Base-by-base conservation (phyloP, 2,113 vertebrate species). In the Acrocephalus kingi region DNA sequence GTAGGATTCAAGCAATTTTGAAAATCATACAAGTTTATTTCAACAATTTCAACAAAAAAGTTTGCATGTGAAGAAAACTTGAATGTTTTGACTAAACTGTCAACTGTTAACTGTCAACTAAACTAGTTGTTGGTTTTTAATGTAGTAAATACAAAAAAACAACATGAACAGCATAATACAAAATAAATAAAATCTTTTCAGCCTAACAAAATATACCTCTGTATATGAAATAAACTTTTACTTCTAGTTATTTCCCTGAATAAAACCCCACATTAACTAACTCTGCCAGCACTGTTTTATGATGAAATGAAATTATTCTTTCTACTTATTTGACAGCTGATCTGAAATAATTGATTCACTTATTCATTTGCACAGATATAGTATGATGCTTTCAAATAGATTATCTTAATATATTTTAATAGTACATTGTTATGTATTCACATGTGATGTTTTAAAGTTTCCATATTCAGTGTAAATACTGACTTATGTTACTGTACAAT, bases 41-140 rank as follows among this genome's bases (percentile, higher is more conserved):
- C 17, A 86, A 61, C 0, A 15, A 52, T n/a, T 86, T 87, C 3
- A 52, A 39, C 3, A 27, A 43, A 66, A 33, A 28, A 11, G 0
- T 5, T 31, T 67, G 3, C 0, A 0, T 30, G 1, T 66, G 21
- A 59, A 78, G 52, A 81, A 86, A 91, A 7, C 2, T 4, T 55
- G 11, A 14, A 43, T 48, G 3, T 35, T 84, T 69, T 63, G 4
- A 67, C 7, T 41, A 41, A 41, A 30, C 27, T 41, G 18, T 20
- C 25, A 28, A 41, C 37, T 41, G 25, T 30, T 30, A 30, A 30
- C 61, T 28, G 37, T 30, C 61, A 30, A 30, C 37, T 63, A 21
- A 21, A 63, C 13, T 25, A 21, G 2, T 24, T 59, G 1, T 7
- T 87, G 3, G 0, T 6, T 75, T 67, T 54, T 68, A 61, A 31